Conservation (phyloP, 2,113 vertebrate species). For the Xenopus laevis region DNA sequence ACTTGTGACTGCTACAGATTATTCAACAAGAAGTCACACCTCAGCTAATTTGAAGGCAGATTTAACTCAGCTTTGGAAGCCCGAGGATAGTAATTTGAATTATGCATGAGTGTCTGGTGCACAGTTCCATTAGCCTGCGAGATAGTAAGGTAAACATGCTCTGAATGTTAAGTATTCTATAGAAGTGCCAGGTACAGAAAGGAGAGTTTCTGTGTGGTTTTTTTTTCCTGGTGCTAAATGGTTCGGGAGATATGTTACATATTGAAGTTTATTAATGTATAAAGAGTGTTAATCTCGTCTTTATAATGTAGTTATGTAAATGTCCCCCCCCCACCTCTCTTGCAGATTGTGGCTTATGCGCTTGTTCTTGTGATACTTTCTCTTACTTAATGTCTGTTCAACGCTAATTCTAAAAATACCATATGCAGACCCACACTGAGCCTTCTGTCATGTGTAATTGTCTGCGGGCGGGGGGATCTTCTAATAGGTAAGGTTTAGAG, state of each 20-base stretch:
- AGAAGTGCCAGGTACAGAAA: constrained; percentile 71
- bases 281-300: constrained; percentile 15
- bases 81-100: constrained; percentile 75
- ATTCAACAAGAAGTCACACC: constrained; percentile 69
- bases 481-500: not conserved
- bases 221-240: constrained; percentile 35
- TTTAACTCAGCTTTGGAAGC: constrained; percentile 72
- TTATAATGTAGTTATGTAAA: constrained; percentile 17
- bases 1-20: constrained; percentile 59
- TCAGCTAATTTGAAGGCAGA: constrained; percentile 69
- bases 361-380: not conserved
- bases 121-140: constrained; percentile 71
- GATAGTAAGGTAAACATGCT: constrained; percentile 73
- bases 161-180: constrained; percentile 74
- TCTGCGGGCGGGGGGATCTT: not conserved
- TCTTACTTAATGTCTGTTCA: not conserved
- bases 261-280: constrained; percentile 16
- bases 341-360: not conserved
- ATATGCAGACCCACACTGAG: not conserved
- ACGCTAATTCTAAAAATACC: not conserved
- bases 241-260: constrained; percentile 19
- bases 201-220: constrained; percentile 64
- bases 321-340: not conserved
- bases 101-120: constrained; percentile 77
- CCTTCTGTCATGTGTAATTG: not conserved